Base-by-base conservation (phyloP, 2,113 vertebrate genomes). In the Pachycephala philippinensis region DNA sequence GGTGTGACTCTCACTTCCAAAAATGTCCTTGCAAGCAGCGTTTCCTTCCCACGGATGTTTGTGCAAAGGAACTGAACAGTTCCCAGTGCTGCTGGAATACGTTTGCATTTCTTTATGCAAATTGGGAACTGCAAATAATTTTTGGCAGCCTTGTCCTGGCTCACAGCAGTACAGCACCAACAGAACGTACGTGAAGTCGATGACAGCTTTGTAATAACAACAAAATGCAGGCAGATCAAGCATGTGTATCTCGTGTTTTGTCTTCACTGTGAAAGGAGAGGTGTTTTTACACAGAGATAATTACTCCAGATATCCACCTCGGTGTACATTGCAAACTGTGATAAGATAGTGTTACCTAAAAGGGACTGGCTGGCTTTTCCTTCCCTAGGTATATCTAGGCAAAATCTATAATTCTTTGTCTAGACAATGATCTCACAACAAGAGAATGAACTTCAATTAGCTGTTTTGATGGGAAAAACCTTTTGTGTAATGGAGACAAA, bases 391-490 rank as follows among this genome's bases (percentile, higher is more conserved):
- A 20, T 92, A 93, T 90, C 93, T 66, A 49, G 76, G 83, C 65
- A 94, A 84, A 87, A 96, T 94, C 93, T 88, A 1, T 95, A 92
- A 96, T 94, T 91, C 93, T 93, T 93, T 88, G 93, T 96, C 96
- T 96, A 96, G 95, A 96, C 95, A 94, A 95, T 96, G 96, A 96
- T 70, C 88, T 96, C 95, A 95, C 83, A 86, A 88, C 52, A 60
- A 60, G 68, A 84, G 90, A 90, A 97, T 86, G 88, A 90, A 52
- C 80, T 90, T 92, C 87, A 95, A 96, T 95, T 90, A 81, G 52
- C 39, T 89, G 52, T 90, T 94, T 71, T 37, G 76, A 71, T 91
- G 76, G 76, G 13, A 78, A 95, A 95, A 85, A 4, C 4, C 56
- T 74, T 93, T 71, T 92, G 87, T 90, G 92, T 90, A 88, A 86